Base-by-base conservation (phyloP, 2,797 vertebrate species). In the Pangasius djambal region DNA sequence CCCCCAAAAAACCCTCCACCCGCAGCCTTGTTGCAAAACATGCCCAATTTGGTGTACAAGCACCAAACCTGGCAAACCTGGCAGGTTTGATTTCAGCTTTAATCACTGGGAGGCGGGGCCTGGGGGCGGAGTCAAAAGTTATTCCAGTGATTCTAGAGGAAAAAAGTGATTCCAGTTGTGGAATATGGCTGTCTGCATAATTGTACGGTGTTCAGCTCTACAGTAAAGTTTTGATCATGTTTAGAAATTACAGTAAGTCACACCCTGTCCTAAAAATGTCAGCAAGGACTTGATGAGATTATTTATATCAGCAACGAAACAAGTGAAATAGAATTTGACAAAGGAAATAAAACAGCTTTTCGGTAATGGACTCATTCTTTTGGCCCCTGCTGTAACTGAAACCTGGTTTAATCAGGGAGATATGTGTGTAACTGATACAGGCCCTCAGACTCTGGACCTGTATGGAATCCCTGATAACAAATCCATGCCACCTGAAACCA, bases 401-500 rank as follows among this genome's bases (percentile, higher is more conserved):
- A 44, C n/a, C 28, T n/a, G 40, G 59, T 67, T 34, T 69, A 20
- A 84, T 83, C 61, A n/a, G 6, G 59, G 37, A 83, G 82, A 83
- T 63, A 10, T 31, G 44, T 69, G 28, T 84, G 83, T 84, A 69
- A 84, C 28, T 84, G 63, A 84, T 84, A 50, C 28, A 6, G 13
- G 63, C 16, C 8, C 44, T 31, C 83, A 31, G 83, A 69, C 63
- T 31, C 44, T 50, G 63, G 18, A 84, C 16, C 63, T 34, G 83
- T 50, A 52, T 31, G 83, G 63, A 34, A 88, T 63, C 83, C 69
- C 77, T n/a, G 31, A 89, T 59, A 87, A 69, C 25, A 31, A 85
- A 85, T 87, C 86, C 13, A 48, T 74, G 86, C 37, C 52, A 87
- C 50, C 67, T 86, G 50, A 92, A 89, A 74, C 70, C 50, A 83